phyloP scores from a whole-genome alignment of 2,113 vertebrate species.

The Pithys albifrons region DNA sequence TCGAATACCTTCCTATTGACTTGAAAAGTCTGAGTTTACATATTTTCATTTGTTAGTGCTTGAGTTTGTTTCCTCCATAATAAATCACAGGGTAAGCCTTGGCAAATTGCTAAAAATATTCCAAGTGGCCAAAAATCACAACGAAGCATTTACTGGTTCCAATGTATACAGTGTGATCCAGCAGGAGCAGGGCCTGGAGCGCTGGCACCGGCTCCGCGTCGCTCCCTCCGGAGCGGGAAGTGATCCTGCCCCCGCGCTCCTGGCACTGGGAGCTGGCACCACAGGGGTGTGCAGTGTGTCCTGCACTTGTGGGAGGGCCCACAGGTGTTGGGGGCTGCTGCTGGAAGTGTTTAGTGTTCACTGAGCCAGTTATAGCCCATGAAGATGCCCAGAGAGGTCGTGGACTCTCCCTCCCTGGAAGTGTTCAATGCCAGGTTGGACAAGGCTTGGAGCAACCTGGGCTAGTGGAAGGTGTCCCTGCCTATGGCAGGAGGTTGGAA shows the following conservation, averaged over 20 bases:
- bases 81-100: slow-evolving; percentile 66
- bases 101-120: slow-evolving; percentile 62
- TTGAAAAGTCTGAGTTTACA: slow-evolving; percentile 53
- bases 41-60: slow-evolving; percentile 70
- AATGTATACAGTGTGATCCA: background rate
- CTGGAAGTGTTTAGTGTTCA: background rate
- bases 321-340: background rate
- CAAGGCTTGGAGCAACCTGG: background rate
- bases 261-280: background rate
- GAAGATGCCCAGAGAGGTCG: background rate
- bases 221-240: background rate
- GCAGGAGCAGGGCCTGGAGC: background rate
- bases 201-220: background rate
- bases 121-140: slow-evolving; percentile 68
- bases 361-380: fast-evolving
- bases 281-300: background rate
- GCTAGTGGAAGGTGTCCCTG: background rate
- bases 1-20: slow-evolving; percentile 60
- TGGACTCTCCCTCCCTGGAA: background rate
- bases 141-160: background rate
- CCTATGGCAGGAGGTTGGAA: background rate
- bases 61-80: slow-evolving; percentile 68
- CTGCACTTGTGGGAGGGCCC: background rate
- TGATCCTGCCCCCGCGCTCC: background rate
- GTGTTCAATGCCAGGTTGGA: background rate